A percentile compares a stretch with the other conserved stretches of the same genome.
These are phyloP conservation scores for Poeciliopsis paucimaculata DNA, from an alignment of 2,797 vertebrate species.

Conservation along the genomic window DNA sequence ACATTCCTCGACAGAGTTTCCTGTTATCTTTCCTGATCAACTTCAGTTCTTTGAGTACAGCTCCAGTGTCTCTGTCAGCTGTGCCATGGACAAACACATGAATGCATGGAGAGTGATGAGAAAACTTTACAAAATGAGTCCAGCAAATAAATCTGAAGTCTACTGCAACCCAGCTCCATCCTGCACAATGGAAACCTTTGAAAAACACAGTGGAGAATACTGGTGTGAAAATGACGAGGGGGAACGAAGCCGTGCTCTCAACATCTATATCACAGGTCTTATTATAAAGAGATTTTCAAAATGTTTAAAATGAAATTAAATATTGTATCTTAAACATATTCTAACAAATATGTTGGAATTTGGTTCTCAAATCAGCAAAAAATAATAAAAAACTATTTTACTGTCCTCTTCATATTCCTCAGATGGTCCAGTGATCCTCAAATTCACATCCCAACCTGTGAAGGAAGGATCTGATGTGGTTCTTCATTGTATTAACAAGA, in stretches of 20 bases:
- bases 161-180: background rate
- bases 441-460: background rate
- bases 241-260: background rate
- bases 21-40: background rate
- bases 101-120: too few relatives aligned
- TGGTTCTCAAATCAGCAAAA: too few relatives aligned
- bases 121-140: too few relatives aligned
- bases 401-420: background rate
- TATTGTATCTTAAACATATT: background rate
- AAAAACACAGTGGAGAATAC: background rate
- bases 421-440: background rate
- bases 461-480: background rate
- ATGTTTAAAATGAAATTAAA: background rate
- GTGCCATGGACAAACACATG: background rate
- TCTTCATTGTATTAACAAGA: background rate
- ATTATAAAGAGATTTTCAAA: background rate
- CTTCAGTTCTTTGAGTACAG: constrained; percentile 11
- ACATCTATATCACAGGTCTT: constrained; percentile 3
- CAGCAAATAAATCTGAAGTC: background rate
- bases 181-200: background rate
- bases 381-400: too few relatives aligned
- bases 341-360: background rate
- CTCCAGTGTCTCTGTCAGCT: background rate
- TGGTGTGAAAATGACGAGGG: background rate
- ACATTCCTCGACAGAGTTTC: background rate